These are phyloP conservation scores for Marasmarcha lunaedactyla DNA, from an alignment of 2,888 invertebrate genomes.

Conservation along the genomic window DNA sequence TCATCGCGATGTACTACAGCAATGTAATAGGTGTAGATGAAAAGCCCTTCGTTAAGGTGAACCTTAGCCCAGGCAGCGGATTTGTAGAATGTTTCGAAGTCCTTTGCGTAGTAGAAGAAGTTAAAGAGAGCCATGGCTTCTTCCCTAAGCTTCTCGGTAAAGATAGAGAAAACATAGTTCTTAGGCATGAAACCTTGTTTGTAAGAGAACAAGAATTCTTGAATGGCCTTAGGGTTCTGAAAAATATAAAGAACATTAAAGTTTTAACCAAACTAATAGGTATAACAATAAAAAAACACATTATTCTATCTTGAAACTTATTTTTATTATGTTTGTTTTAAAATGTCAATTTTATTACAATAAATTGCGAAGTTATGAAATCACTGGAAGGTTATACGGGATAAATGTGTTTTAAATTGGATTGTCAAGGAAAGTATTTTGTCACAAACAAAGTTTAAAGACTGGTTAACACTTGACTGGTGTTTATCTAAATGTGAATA, in stretches of 20 bases:
- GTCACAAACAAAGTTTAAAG: too few species aligned
- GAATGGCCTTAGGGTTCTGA: constrained; percentile 50
- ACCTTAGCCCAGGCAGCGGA: constrained; percentile 69
- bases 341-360: too few species aligned
- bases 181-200: constrained; percentile 49
- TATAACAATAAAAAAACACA: too few species aligned
- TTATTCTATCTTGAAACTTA: too few species aligned
- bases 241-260: constrained; percentile 17
- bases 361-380: too few species aligned
- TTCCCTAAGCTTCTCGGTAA: constrained; percentile 43
- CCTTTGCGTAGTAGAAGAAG: constrained; percentile 70
- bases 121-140: constrained; percentile 67
- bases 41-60: constrained; percentile 72
- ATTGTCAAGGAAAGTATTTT: too few species aligned
- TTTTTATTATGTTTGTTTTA: too few species aligned
- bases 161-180: constrained; percentile 63
- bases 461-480: too few species aligned
- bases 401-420: too few species aligned
- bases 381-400: too few species aligned
- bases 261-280: too few species aligned
- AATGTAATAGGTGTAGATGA: constrained; percentile 71
- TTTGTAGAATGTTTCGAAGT: constrained; percentile 72
- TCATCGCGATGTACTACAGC: constrained; percentile 72
- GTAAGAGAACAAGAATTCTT: constrained; percentile 45
- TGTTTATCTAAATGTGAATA: too few species aligned